Percentiles rank a stretch among this genome's conserved stretches.
These are phyloP conservation scores for Subanguina moxae DNA, from an alignment of 1,140 invertebrate species.

Conservation along the genomic window DNA sequence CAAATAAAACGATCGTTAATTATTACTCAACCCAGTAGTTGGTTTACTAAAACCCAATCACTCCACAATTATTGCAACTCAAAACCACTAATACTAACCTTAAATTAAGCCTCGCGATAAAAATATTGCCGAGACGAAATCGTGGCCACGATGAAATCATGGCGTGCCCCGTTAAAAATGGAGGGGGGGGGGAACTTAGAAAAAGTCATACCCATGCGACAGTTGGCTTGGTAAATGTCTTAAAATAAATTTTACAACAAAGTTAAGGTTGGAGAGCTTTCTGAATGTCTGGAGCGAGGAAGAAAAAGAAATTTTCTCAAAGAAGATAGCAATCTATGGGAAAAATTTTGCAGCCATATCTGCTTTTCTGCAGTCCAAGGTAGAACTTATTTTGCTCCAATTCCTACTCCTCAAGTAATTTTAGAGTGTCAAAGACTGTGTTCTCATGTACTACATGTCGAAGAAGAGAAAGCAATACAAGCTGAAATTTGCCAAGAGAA, in stretches of 20 bases:
- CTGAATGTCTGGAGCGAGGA: slow-evolving; percentile 21
- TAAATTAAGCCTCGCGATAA: no score
- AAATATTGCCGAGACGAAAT: no score
- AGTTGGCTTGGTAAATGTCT: no score
- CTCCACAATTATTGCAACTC: no score
- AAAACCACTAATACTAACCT: no score
- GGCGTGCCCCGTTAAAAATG: no score
- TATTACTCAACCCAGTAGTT: no score
- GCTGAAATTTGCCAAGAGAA: slow-evolving; percentile 25
- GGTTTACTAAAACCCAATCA: no score
- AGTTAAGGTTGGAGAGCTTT: slow-evolving; percentile 23
- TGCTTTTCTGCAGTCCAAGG: slow-evolving; percentile 30
- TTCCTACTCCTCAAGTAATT: neutral
- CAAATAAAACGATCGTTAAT: no score
- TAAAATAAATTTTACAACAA: slow-evolving; percentile 8
- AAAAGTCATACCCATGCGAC: no score
- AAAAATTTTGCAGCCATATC: slow-evolving; percentile 42
- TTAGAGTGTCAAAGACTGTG: slow-evolving; percentile 31
- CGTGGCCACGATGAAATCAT: no score
- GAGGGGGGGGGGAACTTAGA: no score
- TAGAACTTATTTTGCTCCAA: neutral
- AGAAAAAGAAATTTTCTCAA: slow-evolving; percentile 27
- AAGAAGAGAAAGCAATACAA: slow-evolving; percentile 40
- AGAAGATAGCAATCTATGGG: slow-evolving; percentile 31
- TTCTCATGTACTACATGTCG: slow-evolving; percentile 39